Evolutionary conservation across 2,888 invertebrate species (phyloP).

Genomic region (Drosophila eohydei): DNA sequence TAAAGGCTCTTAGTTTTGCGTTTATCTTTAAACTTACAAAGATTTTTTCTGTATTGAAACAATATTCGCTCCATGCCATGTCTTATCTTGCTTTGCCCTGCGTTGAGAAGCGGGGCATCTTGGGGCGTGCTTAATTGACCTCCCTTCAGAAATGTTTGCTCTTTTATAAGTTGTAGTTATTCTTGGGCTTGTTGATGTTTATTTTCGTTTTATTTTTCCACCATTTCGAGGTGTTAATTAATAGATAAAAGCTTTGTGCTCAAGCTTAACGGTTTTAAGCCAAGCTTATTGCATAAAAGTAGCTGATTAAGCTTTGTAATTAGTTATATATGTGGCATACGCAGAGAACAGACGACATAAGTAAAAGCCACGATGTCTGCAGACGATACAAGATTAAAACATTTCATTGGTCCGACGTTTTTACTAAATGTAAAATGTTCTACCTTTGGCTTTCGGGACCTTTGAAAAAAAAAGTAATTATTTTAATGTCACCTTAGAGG

Average conservation of each 20-base stretch:
- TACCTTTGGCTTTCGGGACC: background rate
- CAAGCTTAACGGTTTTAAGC: too few relatives aligned
- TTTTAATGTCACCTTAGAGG: constrained; percentile 63
- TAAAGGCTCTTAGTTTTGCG: background rate
- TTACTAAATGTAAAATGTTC: constrained; percentile 1
- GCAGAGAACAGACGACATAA: background rate
- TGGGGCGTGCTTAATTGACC: background rate
- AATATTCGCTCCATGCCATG: background rate
- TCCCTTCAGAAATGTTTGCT: background rate
- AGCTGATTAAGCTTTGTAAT: background rate
- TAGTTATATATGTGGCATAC: background rate
- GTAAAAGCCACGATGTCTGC: constrained; percentile 56
- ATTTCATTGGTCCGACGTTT: constrained; percentile 46
- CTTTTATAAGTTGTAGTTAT: constrained; percentile 1
- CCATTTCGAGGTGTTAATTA: background rate
- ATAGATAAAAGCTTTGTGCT: background rate
- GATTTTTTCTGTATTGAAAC: background rate
- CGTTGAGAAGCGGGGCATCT: background rate
- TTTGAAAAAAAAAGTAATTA: constrained; percentile 57
- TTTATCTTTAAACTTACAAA: constrained; percentile 4
- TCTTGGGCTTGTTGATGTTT: background rate
- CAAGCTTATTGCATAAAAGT: background rate
- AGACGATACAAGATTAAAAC: constrained; percentile 59
- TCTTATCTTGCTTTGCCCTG: too few relatives aligned
- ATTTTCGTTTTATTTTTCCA: background rate